These are phyloP conservation scores for Hoplodrina blanda DNA, from an alignment of 2,888 invertebrate genomes.

Conservation along the genomic window DNA sequence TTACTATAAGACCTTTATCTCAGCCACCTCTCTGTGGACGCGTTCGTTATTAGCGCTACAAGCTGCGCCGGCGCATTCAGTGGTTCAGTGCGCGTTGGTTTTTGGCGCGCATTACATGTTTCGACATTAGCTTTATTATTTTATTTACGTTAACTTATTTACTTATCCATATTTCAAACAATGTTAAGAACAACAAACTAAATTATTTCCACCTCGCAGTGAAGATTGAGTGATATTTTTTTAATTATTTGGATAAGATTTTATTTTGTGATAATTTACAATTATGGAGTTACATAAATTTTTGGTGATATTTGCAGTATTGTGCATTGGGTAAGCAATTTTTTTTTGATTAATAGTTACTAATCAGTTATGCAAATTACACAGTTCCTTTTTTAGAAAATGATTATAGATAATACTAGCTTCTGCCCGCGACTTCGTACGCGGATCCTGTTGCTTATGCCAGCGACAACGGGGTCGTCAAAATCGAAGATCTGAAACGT, in stretches of 20 bases:
- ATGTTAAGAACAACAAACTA: constrained; percentile 38
- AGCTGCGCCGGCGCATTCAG: constrained; percentile 43
- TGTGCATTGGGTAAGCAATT: constrained; percentile 59
- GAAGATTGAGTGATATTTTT: constrained; percentile 52
- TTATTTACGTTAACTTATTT: constrained; percentile 34
- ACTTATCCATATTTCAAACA: constrained; percentile 28
- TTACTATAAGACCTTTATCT: constrained; percentile 49
- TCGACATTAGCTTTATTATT: constrained; percentile 24
- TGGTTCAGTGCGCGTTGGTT: constrained; percentile 59
- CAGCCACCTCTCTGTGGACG: constrained; percentile 27
- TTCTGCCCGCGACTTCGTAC: too few species aligned
- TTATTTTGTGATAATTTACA: constrained; percentile 31
- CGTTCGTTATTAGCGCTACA: constrained; percentile 44
- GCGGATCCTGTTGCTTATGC: too few species aligned
- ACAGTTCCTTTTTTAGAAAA: neutral
- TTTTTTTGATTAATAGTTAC: constrained; percentile 3
- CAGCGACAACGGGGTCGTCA: too few species aligned
- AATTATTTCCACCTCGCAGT: constrained; percentile 41
- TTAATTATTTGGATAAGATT: constrained; percentile 16
- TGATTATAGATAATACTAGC: neutral
- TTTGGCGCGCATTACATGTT: constrained; percentile 58
- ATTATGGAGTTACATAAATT: constrained; percentile 54
- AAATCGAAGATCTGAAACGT: too few species aligned
- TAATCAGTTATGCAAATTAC: neutral
- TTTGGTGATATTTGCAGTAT: constrained; percentile 57